phyloP scores from a whole-genome alignment of 2,888 invertebrate genomes.

The Hipparchia sbordonii region DNA sequence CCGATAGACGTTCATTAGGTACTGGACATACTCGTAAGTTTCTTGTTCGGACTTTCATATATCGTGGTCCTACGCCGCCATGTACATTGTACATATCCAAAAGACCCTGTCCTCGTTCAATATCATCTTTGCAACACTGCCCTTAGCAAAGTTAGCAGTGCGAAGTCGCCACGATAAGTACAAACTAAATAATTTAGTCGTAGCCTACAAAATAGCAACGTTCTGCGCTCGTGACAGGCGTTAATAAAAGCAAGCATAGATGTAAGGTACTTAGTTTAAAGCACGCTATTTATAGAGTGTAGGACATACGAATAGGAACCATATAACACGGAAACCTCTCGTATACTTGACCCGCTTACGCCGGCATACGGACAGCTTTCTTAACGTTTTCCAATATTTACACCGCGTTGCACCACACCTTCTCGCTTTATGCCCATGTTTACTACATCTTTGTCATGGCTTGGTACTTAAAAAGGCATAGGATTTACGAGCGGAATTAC shows the following conservation, averaged over 20 bases:
- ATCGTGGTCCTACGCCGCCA: no score
- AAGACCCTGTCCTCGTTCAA: no score
- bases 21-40: no score
- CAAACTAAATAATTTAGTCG: no score
- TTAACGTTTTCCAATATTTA: constrained; percentile 38
- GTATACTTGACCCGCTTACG: constrained; percentile 39
- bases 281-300: neutral
- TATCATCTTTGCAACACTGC: no score
- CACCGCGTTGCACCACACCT: constrained; percentile 29
- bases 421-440: constrained; percentile 29
- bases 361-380: constrained; percentile 37
- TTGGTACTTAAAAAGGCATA: constrained; percentile 3
- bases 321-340: constrained; percentile 32
- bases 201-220: no score
- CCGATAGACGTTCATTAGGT: no score
- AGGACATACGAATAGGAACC: constrained; percentile 7
- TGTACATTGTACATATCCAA: no score
- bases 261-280: neutral
- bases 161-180: no score
- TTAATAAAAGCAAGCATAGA: neutral
- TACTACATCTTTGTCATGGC: constrained; percentile 26
- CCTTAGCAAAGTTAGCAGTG: no score
- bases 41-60: no score
- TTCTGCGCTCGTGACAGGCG: no score
- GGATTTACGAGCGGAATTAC: constrained; percentile 18